Conservation (phyloP, 1,140 invertebrate species). For the Drosophila baimaii region DNA sequence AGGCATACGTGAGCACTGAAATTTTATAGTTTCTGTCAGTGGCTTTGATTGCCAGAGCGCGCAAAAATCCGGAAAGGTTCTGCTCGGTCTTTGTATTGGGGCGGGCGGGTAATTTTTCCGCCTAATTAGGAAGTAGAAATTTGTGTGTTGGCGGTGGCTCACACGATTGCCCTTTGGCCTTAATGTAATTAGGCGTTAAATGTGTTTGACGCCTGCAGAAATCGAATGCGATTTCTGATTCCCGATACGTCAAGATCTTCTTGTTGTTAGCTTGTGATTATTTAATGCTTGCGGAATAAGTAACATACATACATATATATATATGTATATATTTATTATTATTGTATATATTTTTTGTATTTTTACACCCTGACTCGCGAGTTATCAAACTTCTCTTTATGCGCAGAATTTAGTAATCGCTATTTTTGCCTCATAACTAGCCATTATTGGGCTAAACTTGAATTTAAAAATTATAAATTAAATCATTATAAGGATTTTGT, state of each 20-base stretch:
- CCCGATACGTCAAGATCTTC: background rate
- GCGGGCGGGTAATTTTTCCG: conserved; percentile 44
- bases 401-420: too few species aligned
- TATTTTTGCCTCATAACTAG: too few species aligned
- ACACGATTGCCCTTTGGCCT: conserved; percentile 24
- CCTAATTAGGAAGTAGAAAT: conserved; percentile 65
- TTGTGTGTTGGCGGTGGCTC: conserved; percentile 25
- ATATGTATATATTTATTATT: too few species aligned
- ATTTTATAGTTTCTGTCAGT: conserved; percentile 58
- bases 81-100: background rate
- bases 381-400: too few species aligned
- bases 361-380: too few species aligned
- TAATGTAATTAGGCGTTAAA: conserved; percentile 64
- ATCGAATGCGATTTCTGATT: background rate
- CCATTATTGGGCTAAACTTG: too few species aligned
- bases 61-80: conserved; percentile 19
- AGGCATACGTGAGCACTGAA: conserved; percentile 51
- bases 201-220: conserved; percentile 47
- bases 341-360: too few species aligned
- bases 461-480: too few species aligned
- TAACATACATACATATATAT: too few species aligned
- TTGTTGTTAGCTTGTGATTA: conserved; percentile 1
- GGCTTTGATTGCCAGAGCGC: conserved; percentile 74
- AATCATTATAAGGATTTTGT: too few species aligned
- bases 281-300: background rate